Base-by-base conservation (phyloP, 2,888 invertebrate species). In the Andrena marginata region DNA sequence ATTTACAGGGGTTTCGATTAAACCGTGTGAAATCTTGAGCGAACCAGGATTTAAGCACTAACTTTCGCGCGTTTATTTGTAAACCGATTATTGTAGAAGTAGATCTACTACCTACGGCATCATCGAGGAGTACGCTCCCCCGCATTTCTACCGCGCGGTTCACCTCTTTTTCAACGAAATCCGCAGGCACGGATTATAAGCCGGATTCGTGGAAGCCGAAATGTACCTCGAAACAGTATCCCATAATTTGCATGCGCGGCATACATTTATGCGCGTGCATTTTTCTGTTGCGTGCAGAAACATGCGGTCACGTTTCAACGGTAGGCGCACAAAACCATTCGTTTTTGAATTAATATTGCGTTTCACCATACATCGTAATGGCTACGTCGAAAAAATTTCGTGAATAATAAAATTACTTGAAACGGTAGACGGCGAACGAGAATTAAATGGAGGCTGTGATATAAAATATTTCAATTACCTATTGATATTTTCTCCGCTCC, bases 221-320 rank as follows among this genome's bases (percentile, higher is more conserved):
- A 75, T 80, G 35, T 70, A 26, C 49, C 35, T 51, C 65, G 54
- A 80, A 75, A 65, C 59, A 70, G 51, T 20, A 33, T 23, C 33
- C 63, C 64, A 68, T 68, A 68, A 63, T 62, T 31, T 26, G 64
- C 69, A 49, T 60, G 42, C 20, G 48, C 48, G 54, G 67, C 63
- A 79, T 60, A 69, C 75, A 75, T 80, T 80, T 70, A 70, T 74
- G 69, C 79, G 63, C 75, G 60, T 60, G 13, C 60, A 67, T 65
- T 63, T 26, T 42, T 26, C 35, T 26, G 23, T 23, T 5, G 13
- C 42, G 13, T 23, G 42, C 10, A 23, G 6, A 63, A 63, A 42
- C 35, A 23, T 10, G 26, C 42, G 42, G 35, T 35, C 35, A 63
- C 35, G 63, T 23, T 33, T 62, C 60, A 62, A 31, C 20, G 1